Evolutionary conservation across 2,797 vertebrate species (phyloP), one percentile per base, ranked within the genome.

Genomic region (Yasuhikotakia modesta): DNA sequence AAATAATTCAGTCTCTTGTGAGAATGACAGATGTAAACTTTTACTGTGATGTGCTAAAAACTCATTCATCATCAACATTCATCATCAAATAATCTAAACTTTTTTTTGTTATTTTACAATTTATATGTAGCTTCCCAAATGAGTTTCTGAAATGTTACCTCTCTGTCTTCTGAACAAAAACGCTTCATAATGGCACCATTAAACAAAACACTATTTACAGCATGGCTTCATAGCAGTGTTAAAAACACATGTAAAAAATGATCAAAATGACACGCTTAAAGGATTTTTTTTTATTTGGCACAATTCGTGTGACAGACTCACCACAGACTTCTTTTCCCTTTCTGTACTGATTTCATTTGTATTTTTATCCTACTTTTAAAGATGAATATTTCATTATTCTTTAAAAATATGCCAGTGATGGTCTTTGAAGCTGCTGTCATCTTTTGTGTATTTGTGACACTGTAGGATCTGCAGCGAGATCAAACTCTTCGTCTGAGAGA

Each of bases 371-470:
- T 86, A 79, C 83, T 86, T 91, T 88, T 87, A 83, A 88, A 87
- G 90, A 91, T 89, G 85, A 93, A 93, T 92, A 91, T 92, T 92
- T 92, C 89, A 90, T 92, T 91, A 88, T 88, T 84, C 84, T 87
- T 87, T 86, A 32, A 69, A 57, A 93, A 91, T 87, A 88, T 91
- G 90, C 90, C 92, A 93, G 73, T 77, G 76, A 83, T 86, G 85
- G 86, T 85, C 89, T 93, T 93, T 93, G 92, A 94, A 92, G 92
- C 90, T 81, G 12, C 85, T 90, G 87, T 90, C 90, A 81, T 73
- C 82, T 50, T 84, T 86, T 87, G 89, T 87, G 86, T 86, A 87
- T 90, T 91, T 91, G 88, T 92, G 90, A 91, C 91, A 91, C 88
- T 84, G 87, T 78, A 78, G 88, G 89, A 91, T 91, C 90, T 88